phyloP scores from a whole-genome alignment of 2,113 vertebrate genomes.

The Muntiacus reevesi region DNA sequence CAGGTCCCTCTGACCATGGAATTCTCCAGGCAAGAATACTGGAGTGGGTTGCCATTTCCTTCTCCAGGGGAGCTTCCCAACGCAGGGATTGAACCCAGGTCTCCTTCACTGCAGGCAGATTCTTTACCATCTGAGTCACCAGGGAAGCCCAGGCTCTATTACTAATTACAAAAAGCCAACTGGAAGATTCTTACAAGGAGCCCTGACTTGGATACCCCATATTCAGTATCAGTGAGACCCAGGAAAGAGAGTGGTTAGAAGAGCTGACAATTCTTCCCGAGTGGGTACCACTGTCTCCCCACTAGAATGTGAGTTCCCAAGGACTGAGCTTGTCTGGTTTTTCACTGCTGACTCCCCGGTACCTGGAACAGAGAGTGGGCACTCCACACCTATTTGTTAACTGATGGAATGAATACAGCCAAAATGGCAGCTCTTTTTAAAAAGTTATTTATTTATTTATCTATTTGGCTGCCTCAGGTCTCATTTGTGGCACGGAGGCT shows the following conservation, averaged over 20 bases:
- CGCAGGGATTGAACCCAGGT: background rate
- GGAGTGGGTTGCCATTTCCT: background rate
- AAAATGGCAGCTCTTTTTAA: background rate
- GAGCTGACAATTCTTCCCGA: rapidly evolving
- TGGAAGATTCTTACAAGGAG: background rate
- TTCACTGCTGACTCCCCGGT: background rate
- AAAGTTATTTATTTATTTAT: background rate
- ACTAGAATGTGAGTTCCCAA: background rate
- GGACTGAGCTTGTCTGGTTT: background rate
- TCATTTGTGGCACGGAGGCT: background rate
- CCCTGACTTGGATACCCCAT: background rate
- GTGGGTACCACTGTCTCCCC: no score
- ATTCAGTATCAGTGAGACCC: background rate
- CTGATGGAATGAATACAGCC: background rate
- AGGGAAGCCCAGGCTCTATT: background rate
- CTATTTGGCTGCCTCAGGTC: background rate
- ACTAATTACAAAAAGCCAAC: background rate
- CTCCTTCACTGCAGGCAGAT: background rate
- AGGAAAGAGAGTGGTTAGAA: background rate
- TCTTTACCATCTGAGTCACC: background rate
- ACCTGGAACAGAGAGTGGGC: rapidly evolving
- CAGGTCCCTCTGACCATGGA: background rate
- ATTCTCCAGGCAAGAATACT: background rate
- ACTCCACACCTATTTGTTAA: background rate
- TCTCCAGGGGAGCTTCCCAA: background rate